Percentiles rank a stretch among this genome's conserved stretches.
Conservation (phyloP, 2,888 invertebrate genomes). For the Sabatieria punctata region DNA sequence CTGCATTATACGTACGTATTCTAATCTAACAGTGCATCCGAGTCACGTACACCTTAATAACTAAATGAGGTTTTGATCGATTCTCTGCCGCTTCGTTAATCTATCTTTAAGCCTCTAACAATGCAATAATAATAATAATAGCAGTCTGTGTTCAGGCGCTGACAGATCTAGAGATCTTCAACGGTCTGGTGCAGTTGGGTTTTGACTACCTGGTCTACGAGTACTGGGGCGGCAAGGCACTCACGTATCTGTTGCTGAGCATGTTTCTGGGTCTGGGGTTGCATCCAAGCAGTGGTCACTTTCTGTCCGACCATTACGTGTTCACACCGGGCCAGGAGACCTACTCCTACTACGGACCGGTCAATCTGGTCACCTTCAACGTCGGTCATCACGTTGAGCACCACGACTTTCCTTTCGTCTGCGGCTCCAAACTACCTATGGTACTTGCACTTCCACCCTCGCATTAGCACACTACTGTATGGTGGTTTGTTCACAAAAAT, state of each 20-base stretch:
- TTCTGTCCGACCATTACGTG: slow-evolving; percentile 96
- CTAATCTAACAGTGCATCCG: too few species aligned
- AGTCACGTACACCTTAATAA: too few species aligned
- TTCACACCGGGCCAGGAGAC: slow-evolving; percentile 73
- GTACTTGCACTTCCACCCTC: background rate
- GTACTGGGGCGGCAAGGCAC: too few species aligned
- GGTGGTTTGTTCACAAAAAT: too few species aligned
- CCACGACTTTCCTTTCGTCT: slow-evolving; percentile 94
- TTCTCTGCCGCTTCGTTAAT: too few species aligned
- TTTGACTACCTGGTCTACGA: slow-evolving; percentile 75
- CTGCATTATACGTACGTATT: too few species aligned
- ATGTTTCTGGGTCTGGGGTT: slow-evolving; percentile 33
- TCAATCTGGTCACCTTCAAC: slow-evolving; percentile 92
- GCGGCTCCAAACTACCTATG: slow-evolving; percentile 74
- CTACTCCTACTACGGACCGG: slow-evolving; percentile 88
- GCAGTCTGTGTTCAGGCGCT: slow-evolving; percentile 50
- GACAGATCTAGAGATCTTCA: slow-evolving; percentile 57
- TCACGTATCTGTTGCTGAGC: too few species aligned
- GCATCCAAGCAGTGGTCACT: slow-evolving; percentile 65
- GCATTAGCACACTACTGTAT: background rate
- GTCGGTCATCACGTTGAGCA: slow-evolving; percentile 99
- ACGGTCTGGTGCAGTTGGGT: slow-evolving; percentile 62
- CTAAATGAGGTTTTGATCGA: too few species aligned
- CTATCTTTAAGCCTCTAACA: too few species aligned
- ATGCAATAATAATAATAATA: too few species aligned